Percentiles rank a stretch among this genome's conserved stretches.
Evolutionary conservation across 2,113 vertebrate genomes (phyloP).

Genomic region (Capricornis sumatraensis): DNA sequence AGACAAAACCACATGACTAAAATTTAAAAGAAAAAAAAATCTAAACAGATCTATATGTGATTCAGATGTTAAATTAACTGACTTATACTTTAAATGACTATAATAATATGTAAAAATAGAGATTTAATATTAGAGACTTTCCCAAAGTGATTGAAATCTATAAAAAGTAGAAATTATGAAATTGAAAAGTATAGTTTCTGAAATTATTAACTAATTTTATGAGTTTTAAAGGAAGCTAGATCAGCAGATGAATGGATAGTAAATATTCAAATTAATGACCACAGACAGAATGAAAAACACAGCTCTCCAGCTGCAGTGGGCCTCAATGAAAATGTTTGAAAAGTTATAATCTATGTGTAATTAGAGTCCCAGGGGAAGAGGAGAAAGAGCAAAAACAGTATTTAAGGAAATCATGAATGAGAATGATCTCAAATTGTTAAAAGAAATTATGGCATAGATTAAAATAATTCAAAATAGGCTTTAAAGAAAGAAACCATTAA

Average conservation of each 20-base stretch:
- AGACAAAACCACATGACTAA: background rate
- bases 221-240: background rate
- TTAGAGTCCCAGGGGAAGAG: background rate
- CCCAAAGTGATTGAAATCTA: background rate
- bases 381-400: background rate
- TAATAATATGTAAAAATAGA: background rate
- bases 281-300: background rate
- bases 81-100: background rate
- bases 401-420: background rate
- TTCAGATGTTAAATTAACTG: background rate
- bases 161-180: background rate
- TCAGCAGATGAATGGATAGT: background rate
- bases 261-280: background rate
- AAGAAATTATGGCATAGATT: background rate
- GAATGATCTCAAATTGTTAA: background rate
- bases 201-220: background rate
- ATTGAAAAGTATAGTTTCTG: background rate
- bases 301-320: background rate
- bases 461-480: background rate
- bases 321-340: background rate
- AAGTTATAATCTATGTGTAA: background rate
- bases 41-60: background rate
- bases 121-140: background rate
- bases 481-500: background rate
- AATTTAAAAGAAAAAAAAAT: background rate